Conservation (phyloP, 1,140 invertebrate genomes). For the Stegodyphus dumicola region DNA sequence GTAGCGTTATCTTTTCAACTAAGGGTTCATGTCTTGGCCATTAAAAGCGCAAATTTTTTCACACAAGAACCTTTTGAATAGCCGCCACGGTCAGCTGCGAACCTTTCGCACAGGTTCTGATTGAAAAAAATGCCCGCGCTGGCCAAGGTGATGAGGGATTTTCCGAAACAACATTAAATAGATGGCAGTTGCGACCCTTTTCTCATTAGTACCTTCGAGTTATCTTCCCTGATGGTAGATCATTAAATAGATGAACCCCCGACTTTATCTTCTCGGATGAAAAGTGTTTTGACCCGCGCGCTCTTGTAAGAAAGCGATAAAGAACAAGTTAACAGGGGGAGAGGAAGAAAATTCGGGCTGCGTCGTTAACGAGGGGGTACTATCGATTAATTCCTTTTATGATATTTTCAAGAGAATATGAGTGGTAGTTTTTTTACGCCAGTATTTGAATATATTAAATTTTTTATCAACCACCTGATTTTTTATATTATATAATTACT, state of each 20-base stretch:
- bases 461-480: too few species aligned
- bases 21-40: too few species aligned
- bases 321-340: slow-evolving; percentile 22
- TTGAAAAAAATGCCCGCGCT: too few species aligned
- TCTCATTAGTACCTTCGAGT: slow-evolving; percentile 31
- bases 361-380: slow-evolving; percentile 20
- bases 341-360: neutral
- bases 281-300: slow-evolving; percentile 30
- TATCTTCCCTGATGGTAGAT: slow-evolving; percentile 38
- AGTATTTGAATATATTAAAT: too few species aligned
- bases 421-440: neutral
- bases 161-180: slow-evolving; percentile 18
- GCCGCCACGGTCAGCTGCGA: too few species aligned
- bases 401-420: slow-evolving; percentile 27
- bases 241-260: slow-evolving; percentile 29
- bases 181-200: neutral
- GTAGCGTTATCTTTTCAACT: too few species aligned
- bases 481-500: too few species aligned
- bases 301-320: neutral
- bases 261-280: slow-evolving; percentile 9
- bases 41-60: too few species aligned
- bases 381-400: slow-evolving; percentile 38
- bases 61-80: too few species aligned
- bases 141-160: neutral
- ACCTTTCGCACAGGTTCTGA: too few species aligned